phyloP scores from a whole-genome alignment of 2,888 invertebrate genomes.

The Onchidella celtica region DNA sequence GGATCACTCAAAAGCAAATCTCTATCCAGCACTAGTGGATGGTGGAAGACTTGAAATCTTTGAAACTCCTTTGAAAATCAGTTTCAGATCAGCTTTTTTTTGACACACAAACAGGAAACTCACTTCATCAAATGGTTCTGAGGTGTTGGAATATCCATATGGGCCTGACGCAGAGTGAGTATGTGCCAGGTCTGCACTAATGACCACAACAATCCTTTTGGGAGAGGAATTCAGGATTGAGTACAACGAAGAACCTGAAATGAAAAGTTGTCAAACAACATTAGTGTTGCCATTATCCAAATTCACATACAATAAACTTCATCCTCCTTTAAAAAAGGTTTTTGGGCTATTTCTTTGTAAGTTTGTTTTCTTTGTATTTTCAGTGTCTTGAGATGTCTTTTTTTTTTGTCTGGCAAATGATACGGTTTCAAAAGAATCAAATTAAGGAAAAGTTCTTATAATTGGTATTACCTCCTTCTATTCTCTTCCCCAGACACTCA shows the following conservation, averaged over 20 bases:
- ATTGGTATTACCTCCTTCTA: too few species aligned
- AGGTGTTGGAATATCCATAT: constrained; percentile 66
- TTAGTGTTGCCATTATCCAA: too few species aligned
- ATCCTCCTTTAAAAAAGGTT: neutral
- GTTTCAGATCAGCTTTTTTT: neutral
- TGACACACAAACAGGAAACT: neutral
- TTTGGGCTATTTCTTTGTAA: neutral
- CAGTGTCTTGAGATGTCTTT: too few species aligned
- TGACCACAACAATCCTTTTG: constrained; percentile 59
- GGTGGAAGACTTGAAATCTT: neutral
- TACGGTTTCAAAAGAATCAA: too few species aligned
- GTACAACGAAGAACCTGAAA: constrained; percentile 58
- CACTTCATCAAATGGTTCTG: constrained; percentile 67
- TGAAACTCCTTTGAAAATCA: too few species aligned
- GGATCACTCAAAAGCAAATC: too few species aligned
- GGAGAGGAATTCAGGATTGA: constrained; percentile 53
- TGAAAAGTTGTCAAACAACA: neutral
- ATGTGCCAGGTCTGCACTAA: constrained; percentile 67
- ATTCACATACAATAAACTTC: neutral
- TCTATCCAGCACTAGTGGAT: too few species aligned
- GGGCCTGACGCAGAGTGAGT: constrained; percentile 64
- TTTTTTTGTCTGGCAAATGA: too few species aligned
- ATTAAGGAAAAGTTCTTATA: too few species aligned
- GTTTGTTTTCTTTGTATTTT: too few species aligned
- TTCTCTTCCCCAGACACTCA: too few species aligned